phyloP scores from a whole-genome alignment of 2,888 invertebrate species.

The Nipponacmea schrenckii region DNA sequence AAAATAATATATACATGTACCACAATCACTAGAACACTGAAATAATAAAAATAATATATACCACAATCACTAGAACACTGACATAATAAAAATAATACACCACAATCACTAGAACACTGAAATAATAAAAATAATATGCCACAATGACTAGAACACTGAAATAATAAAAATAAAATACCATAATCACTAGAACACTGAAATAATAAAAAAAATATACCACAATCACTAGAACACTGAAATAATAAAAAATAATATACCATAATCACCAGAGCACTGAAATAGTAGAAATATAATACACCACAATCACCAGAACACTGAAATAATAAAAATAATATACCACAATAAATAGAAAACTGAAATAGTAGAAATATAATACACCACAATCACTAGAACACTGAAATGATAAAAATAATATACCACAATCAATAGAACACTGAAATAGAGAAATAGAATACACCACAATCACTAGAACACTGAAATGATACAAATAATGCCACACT shows the following conservation, averaged over 20 bases:
- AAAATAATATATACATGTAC: no score
- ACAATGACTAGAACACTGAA: constrained; percentile 61
- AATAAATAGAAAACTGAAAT: constrained; percentile 36
- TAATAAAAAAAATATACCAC: background rate
- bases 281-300: no score
- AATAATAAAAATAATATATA: background rate
- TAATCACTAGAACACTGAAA: constrained; percentile 61
- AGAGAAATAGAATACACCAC: constrained; percentile 50
- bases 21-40: background rate
- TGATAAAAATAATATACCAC: constrained; percentile 12
- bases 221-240: no score
- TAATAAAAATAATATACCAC: no score
- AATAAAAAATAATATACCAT: no score
- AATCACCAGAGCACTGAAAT: no score
- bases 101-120: constrained; percentile 55
- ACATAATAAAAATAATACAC: constrained; percentile 43
- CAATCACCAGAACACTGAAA: no score
- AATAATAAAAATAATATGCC: constrained; percentile 37
- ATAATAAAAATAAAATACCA: constrained; percentile 36
- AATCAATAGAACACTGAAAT: constrained; percentile 38
- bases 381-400: constrained; percentile 53
- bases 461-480: constrained; percentile 58
- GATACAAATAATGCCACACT: background rate
- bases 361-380: constrained; percentile 42
- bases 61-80: constrained; percentile 31